Evolutionary conservation across 1,140 invertebrate genomes (phyloP).

Genomic region (Oncopeltus fasciatus): DNA sequence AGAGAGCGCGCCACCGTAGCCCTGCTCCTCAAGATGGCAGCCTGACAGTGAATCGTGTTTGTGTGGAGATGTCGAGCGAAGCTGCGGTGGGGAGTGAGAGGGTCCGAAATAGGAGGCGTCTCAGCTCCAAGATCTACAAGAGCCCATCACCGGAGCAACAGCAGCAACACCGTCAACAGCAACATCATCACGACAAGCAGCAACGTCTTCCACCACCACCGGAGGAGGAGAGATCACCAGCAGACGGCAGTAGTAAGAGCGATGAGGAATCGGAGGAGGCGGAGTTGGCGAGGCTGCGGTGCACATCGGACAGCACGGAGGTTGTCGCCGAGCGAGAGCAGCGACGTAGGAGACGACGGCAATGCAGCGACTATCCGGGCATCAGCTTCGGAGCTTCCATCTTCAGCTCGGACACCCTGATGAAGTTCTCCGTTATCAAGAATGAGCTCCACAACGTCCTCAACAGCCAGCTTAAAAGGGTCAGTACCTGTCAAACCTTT

Average conservation of each 20-base stretch:
- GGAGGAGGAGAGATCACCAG: constrained; percentile 21
- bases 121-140: constrained; percentile 14
- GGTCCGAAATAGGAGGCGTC: not conserved
- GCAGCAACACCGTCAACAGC: constrained; percentile 31
- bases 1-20: constrained; percentile 16
- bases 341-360: constrained; percentile 40
- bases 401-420: constrained; percentile 92
- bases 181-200: constrained; percentile 21
- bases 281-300: constrained; percentile 61
- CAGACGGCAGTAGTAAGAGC: constrained; percentile 34
- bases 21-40: constrained; percentile 33
- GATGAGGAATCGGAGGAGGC: constrained; percentile 45
- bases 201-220: not conserved
- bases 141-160: constrained; percentile 14
- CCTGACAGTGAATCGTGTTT: constrained; percentile 20
- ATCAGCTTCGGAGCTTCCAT: constrained; percentile 78
- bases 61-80: constrained; percentile 1
- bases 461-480: constrained; percentile 89
- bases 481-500: constrained; percentile 40
- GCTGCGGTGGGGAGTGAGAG: not conserved
- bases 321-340: constrained; percentile 70
- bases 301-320: constrained; percentile 74
- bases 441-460: constrained; percentile 96
- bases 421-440: constrained; percentile 91
- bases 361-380: constrained; percentile 82